Base-by-base conservation (phyloP, 2,888 invertebrate species). In the Scaptomyza cyrtandrae region DNA sequence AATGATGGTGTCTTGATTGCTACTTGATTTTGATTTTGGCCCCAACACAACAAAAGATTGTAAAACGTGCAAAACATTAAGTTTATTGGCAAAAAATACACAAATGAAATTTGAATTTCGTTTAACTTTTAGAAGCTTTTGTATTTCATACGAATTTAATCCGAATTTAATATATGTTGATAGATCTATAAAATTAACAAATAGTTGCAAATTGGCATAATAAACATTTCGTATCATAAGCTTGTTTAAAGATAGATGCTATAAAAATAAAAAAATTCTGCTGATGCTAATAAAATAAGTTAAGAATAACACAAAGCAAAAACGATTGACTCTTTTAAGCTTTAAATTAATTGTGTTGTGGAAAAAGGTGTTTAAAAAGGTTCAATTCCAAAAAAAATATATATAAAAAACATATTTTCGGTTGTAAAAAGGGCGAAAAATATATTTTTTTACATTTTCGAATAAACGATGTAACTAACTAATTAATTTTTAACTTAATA, bases 21-120 rank as follows among this genome's bases (percentile, higher is more conserved):
- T 68, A 72, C 72, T 76, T 45, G 29, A 49, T 62, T 76, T 71
- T 55, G 11, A 37, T n/a, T n/a, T n/a, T n/a, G n/a, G n/a, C n/a
- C n/a, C 37, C 59, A 68, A 10, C 29, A 66, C n/a, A 24, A 9
- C 46, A 48, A 19, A 24, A 24, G 33, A 19, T 24, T 24, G 24
- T 24, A 24, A 24, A 16, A n/a, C 41, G 39, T 13, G 16, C 6
- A 46, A 49, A 53, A 35, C 14, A 16, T 33, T 19, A 39, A 16
- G n/a, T 33, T 27, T 33, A 33, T 33, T 33, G 6, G 33, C 2
- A 39, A 39, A n/a, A 37, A n/a, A 37, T n/a, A 6, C 5, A n/a
- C 24, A 4, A 24, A 24, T 5, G 24, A 24, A 24, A n/a, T 52
- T 33, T 52, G 1, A 2, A 2, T 7, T 39, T 37, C n/a, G 16